A percentile compares a stretch with the other conserved stretches of the same genome.
Conservation (phyloP, 2,797 vertebrate species). For the Ctenochaetus hawaiiensis region DNA sequence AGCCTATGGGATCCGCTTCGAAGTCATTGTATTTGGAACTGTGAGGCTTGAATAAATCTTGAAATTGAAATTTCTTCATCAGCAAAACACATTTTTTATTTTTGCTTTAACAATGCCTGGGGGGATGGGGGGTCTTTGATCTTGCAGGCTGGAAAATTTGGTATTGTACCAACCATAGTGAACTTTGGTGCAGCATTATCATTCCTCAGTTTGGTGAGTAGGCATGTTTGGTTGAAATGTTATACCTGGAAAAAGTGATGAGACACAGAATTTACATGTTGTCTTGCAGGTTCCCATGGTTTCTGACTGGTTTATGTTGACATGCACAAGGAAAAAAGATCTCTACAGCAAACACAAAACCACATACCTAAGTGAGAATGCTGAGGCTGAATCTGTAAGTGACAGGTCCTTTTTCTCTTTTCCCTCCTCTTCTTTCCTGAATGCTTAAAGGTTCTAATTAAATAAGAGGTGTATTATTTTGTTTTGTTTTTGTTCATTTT, state of each 20-base stretch:
- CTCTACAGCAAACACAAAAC: conserved; percentile 89
- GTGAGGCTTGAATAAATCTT: conserved; percentile 74
- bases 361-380: conserved; percentile 83
- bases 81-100: neutral
- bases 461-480: no score
- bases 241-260: rapidly evolving
- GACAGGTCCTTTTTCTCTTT: neutral
- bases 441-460: no score
- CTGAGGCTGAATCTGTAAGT: conserved; percentile 58
- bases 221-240: neutral
- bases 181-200: conserved; percentile 91
- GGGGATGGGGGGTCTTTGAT: neutral
- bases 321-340: conserved; percentile 85
- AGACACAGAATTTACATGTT: neutral
- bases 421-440: no score
- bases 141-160: conserved; percentile 91
- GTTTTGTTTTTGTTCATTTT: no score
- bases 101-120: neutral
- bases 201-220: conserved; percentile 90
- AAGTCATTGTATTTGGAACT: conserved; percentile 92
- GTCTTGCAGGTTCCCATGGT: conserved; percentile 84
- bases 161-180: conserved; percentile 93
- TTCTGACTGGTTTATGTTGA: conserved; percentile 88
- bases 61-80: neutral
- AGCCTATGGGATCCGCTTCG: conserved; percentile 93